Evolutionary conservation across 1,140 invertebrate species (phyloP).

Genomic region (Babylonia areolata): DNA sequence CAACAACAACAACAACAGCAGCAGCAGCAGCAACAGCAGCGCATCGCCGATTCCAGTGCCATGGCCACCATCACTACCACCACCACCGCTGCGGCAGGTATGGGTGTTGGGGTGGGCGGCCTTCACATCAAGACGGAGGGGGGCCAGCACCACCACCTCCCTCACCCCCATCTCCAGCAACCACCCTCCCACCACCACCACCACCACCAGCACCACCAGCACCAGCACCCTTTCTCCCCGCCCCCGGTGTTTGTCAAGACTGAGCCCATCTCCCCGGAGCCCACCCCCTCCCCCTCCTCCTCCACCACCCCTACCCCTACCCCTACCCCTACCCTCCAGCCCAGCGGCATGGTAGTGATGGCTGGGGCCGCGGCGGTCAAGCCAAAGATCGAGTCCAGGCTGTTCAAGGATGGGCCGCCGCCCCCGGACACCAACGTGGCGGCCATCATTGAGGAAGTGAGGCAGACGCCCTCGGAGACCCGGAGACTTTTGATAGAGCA

Average conservation of each 20-base stretch:
- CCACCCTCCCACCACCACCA: no score
- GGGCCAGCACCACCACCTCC: neutral
- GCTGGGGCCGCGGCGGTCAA: no score
- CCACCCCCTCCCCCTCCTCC: neutral
- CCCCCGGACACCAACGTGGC: constrained; percentile 48
- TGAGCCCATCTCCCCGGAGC: constrained; percentile 23
- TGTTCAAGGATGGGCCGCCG: neutral
- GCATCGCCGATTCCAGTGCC: neutral
- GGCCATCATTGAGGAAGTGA: constrained; percentile 55
- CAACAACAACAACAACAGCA: neutral
- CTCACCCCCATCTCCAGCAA: neutral
- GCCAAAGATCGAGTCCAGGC: neutral
- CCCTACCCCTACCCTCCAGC: no score
- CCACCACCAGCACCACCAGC: no score
- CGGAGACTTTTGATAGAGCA: constrained; percentile 70
- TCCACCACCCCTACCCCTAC: neutral
- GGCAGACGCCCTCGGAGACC: constrained; percentile 89
- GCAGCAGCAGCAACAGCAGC: neutral
- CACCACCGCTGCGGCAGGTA: no score
- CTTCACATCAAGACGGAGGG: constrained; percentile 20
- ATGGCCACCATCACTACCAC: no score
- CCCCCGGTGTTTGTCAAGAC: neutral
- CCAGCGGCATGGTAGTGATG: no score
- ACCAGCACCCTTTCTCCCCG: no score
- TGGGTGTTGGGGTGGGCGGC: neutral